Evolutionary conservation across 2,113 vertebrate species (phyloP).

Genomic region (Melanerpes formicivorus): DNA sequence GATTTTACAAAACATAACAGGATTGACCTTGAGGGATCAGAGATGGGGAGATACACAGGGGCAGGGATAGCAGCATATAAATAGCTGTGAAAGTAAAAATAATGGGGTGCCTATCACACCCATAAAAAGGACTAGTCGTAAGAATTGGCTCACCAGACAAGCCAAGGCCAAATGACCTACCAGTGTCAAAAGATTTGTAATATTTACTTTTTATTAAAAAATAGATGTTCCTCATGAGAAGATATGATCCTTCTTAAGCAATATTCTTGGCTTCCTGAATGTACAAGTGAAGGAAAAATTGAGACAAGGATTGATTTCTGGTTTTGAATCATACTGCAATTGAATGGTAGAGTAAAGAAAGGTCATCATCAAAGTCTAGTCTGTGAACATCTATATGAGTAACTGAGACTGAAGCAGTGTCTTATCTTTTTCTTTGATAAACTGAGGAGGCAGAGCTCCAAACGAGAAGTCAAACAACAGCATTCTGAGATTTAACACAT

Average conservation of each 20-base stretch:
- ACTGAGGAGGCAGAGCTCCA: not conserved
- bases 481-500: not conserved
- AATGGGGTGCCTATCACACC: not conserved
- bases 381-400: not conserved
- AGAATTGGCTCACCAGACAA: not conserved
- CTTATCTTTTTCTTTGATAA: not conserved
- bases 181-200: not conserved
- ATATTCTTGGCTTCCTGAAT: not conserved
- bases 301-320: not conserved
- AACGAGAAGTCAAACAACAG: not conserved
- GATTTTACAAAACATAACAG: not conserved
- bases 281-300: not conserved
- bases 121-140: constrained; percentile 17
- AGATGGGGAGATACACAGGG: not conserved
- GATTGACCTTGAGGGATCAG: not conserved
- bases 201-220: constrained; percentile 35
- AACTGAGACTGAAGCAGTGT: not conserved
- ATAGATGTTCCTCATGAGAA: constrained; percentile 10
- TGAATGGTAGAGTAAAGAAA: not conserved
- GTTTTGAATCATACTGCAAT: not conserved
- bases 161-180: not conserved
- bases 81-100: not conserved
- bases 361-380: not conserved
- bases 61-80: not conserved
- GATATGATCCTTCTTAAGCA: not conserved